Evolutionary conservation across 2,113 vertebrate genomes (phyloP).

Genomic region (Xerus inauris): DNA sequence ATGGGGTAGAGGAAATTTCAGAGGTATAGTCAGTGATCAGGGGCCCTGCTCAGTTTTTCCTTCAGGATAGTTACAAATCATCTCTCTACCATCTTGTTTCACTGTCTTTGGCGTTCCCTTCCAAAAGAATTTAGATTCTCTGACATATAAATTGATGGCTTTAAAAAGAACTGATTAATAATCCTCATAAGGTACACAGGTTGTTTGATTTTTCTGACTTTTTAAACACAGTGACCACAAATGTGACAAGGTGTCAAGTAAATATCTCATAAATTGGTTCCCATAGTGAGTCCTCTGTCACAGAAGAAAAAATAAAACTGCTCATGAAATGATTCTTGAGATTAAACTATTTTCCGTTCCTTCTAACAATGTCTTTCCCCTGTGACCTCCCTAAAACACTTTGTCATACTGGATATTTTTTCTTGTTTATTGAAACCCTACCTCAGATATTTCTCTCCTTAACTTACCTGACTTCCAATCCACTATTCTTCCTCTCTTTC

Average conservation of each 20-base stretch:
- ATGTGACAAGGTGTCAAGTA: neutral
- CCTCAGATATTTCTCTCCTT: neutral
- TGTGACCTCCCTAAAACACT: rapidly evolving
- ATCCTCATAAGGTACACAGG: neutral
- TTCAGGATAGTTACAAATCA: neutral
- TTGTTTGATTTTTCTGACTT: conserved; percentile 5
- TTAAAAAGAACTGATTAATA: conserved; percentile 57
- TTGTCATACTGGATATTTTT: neutral
- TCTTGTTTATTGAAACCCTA: neutral
- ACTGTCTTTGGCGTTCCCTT: neutral
- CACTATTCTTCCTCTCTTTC: neutral
- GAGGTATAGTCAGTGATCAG: neutral
- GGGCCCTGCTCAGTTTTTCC: neutral
- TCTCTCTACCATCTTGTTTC: neutral
- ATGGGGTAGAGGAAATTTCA: neutral
- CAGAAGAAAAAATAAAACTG: neutral
- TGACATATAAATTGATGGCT: neutral
- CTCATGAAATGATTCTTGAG: neutral
- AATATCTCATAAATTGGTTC: neutral
- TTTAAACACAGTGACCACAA: neutral
- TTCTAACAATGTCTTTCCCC: neutral
- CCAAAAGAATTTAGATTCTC: neutral
- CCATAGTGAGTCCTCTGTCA: neutral
- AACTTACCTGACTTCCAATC: neutral
- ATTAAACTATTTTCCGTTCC: neutral